These are phyloP conservation scores for Diploscapter pachys DNA, from an alignment of 1,140 invertebrate species.

Conservation along the genomic window DNA sequence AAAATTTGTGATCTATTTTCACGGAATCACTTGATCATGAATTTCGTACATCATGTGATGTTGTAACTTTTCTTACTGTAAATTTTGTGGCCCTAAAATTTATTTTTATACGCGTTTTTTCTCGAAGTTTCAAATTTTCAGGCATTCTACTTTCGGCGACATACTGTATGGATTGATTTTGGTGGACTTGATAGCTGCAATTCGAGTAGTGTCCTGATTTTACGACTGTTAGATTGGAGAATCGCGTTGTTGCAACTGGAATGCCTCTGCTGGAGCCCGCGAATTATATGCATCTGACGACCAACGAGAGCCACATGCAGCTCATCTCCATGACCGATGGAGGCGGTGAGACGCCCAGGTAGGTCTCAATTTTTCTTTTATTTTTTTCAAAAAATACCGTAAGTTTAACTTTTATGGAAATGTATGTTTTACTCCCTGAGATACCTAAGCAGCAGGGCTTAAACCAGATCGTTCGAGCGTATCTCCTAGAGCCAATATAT, in stretches of 20 bases:
- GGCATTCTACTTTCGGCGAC: no score
- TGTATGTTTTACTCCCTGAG: neutral
- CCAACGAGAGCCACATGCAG: constrained; percentile 41
- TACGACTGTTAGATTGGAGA: no score
- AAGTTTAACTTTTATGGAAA: neutral
- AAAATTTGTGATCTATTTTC: no score
- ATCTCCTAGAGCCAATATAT: neutral
- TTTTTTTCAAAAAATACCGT: neutral
- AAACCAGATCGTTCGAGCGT: neutral
- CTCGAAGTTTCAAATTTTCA: no score
- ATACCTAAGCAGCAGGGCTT: neutral
- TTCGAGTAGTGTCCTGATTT: no score
- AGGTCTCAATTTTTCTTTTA: neutral
- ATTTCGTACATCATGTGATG: no score
- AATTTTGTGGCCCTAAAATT: no score
- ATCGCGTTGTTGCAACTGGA: neutral
- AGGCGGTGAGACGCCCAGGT: constrained; percentile 21
- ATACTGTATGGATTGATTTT: no score
- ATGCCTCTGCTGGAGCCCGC: constrained; percentile 31
- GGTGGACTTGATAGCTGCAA: no score
- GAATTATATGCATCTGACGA: constrained; percentile 37
- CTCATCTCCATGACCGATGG: constrained; percentile 33
- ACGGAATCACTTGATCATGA: no score
- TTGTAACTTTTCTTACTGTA: no score
- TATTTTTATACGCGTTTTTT: no score